Evolutionary conservation across 1,140 invertebrate species (phyloP).

Genomic region (Achroia grisella): DNA sequence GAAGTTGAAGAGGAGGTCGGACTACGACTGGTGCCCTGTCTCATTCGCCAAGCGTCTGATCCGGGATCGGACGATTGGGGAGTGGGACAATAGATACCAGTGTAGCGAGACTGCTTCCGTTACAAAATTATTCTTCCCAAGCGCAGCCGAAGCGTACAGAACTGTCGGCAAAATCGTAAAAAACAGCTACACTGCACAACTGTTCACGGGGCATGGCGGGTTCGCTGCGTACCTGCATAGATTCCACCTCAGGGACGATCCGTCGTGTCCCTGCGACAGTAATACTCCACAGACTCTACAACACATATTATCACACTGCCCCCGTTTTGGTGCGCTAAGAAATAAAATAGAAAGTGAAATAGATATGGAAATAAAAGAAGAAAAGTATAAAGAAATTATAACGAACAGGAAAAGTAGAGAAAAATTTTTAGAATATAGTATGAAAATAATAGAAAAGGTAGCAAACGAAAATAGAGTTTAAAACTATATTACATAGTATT

Average conservation of each 20-base stretch:
- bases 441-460: background rate
- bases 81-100: background rate
- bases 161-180: background rate
- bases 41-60: slow-evolving; percentile 4
- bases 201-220: slow-evolving; percentile 3
- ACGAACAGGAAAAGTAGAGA: background rate
- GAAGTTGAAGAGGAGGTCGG: background rate
- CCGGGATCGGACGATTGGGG: background rate
- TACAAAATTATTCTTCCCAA: slow-evolving; percentile 1
- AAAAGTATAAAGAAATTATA: background rate
- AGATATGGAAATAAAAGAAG: background rate
- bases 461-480: background rate
- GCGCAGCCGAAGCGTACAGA: background rate
- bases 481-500: background rate
- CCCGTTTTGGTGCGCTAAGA: background rate
- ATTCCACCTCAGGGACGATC: background rate
- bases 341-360: background rate
- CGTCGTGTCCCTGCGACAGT: background rate
- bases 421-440: background rate
- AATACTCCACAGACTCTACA: background rate
- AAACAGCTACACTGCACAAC: background rate
- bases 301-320: background rate
- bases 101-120: background rate
- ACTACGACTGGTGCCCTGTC: slow-evolving; percentile 2
- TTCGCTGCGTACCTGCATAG: background rate